Percentiles rank a stretch among this genome's conserved stretches.
These are phyloP conservation scores for Crotophaga sulcirostris DNA, from an alignment of 2,113 vertebrate genomes.

Conservation along the genomic window DNA sequence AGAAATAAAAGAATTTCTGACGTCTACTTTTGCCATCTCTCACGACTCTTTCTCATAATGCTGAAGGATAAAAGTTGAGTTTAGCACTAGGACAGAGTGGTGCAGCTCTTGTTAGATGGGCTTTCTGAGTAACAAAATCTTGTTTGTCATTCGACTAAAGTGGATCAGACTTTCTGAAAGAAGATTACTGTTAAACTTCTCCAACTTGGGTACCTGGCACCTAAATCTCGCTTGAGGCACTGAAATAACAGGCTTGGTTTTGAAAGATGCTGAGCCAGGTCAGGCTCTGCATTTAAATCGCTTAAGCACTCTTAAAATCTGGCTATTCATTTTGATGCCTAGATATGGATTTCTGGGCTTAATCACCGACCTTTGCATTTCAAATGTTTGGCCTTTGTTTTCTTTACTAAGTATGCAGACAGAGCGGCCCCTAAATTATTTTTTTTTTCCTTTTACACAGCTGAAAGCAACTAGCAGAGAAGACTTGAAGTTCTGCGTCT, in stretches of 20 bases:
- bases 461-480: neutral
- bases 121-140: neutral
- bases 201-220: slow-evolving; percentile 51
- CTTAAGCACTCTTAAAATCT: slow-evolving; percentile 47
- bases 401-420: slow-evolving; percentile 26
- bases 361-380: slow-evolving; percentile 35
- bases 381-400: slow-evolving; percentile 47
- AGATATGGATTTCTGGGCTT: slow-evolving; percentile 55
- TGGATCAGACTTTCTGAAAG: slow-evolving; percentile 5
- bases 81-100: neutral
- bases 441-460: neutral
- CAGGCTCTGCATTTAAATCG: slow-evolving; percentile 27
- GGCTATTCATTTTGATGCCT: slow-evolving; percentile 36
- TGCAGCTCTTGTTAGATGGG: neutral
- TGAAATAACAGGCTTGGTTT: slow-evolving; percentile 47
- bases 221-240: slow-evolving; percentile 28
- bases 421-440: neutral
- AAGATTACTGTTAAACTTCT: slow-evolving; percentile 47
- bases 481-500: neutral
- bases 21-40: neutral
- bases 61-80: neutral
- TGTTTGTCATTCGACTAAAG: neutral
- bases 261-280: slow-evolving; percentile 51
- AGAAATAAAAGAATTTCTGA: slow-evolving; percentile 32
- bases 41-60: neutral